Base-by-base conservation (phyloP, 2,888 invertebrate genomes). In the Stenoptilia bipunctidactyla region DNA sequence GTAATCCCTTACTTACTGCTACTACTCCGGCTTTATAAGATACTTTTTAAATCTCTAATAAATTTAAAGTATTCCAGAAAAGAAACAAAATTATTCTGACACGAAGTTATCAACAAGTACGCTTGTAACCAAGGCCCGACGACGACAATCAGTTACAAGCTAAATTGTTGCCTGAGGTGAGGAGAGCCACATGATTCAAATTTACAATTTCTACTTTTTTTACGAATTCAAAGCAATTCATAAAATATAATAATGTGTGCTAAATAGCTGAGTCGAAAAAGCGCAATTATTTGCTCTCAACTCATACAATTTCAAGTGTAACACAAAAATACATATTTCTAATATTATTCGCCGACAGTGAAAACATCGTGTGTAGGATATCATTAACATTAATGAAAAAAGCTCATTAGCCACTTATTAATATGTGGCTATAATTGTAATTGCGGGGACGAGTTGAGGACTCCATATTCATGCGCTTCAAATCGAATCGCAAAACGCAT, bases 91-190 rank as follows among this genome's bases (percentile, higher is more conserved):
- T 55, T 43, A 57, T 61, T 56, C 60, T 66, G 65, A 66, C 61
- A 68, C 63, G 59, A 62, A 61, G 50, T 5, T 59, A 51, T 61
- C 57, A 63, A 77, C 80, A 76, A 77, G 73, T 71, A 61, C 66
- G 80, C 77, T 63, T 76, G 80, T 80, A 83, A 80, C 80, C 79
- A 73, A 83, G 77, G 70, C 20, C 20, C 8, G 20, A 37, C 38
- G 42, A 43, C 33, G 48, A 70, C 65, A 47, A 72, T 83, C 77
- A 64, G 79, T 79, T 79, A 76, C 80, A 80, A 64, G 65, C 77
- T 51, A 51, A 74, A 66, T 80, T 82, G 77, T 66, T 50, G 42
- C 51, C 56, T 52, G 60, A 66, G 58, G 51, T 50, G 73, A 75
- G n/a, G n/a, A n/a, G 75, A 68, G 69, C 63, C 53, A 47, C 48